phyloP scores from a whole-genome alignment of 2,113 vertebrate species.

The Malaclemys terrapin region DNA sequence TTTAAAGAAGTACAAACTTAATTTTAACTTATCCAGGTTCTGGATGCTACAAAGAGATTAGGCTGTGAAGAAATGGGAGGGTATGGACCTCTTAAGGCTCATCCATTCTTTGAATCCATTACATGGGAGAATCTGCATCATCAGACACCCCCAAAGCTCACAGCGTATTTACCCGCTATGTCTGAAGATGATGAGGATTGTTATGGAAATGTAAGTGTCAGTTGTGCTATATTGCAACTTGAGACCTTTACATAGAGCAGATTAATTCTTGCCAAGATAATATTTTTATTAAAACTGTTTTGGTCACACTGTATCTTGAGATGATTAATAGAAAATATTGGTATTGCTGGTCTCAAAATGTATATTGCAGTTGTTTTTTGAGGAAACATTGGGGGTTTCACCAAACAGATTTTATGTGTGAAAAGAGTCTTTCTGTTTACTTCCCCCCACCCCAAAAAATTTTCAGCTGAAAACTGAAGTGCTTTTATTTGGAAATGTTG shows the following conservation, averaged over 20 bases:
- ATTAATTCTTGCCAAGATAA: not conserved
- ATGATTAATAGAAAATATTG: not conserved
- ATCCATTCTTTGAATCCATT: conserved; percentile 94
- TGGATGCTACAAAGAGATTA: conserved; percentile 93
- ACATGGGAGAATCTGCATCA: conserved; percentile 93
- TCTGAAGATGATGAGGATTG: conserved; percentile 99
- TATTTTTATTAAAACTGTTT: not conserved
- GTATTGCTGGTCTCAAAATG: not conserved
- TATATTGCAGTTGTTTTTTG: no score
- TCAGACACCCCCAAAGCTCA: conserved; percentile 97
- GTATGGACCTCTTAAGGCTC: conserved; percentile 91
- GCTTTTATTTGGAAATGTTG: not conserved
- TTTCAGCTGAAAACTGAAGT: not conserved
- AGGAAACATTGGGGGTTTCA: not conserved
- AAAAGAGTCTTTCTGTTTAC: not conserved
- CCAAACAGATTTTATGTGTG: not conserved
- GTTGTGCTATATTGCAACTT: not conserved
- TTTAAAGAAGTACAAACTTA: not conserved
- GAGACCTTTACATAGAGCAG: not conserved
- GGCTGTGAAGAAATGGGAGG: conserved; percentile 98
- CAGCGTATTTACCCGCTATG: conserved; percentile 97
- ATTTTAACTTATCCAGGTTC: conserved; percentile 81
- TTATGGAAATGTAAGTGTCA: conserved; percentile 93
- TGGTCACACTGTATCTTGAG: not conserved
- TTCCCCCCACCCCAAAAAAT: not conserved